Percentiles rank a stretch among this genome's conserved stretches.
phyloP scores from a whole-genome alignment of 2,888 invertebrate genomes.

The Cheilosia variabilis region DNA sequence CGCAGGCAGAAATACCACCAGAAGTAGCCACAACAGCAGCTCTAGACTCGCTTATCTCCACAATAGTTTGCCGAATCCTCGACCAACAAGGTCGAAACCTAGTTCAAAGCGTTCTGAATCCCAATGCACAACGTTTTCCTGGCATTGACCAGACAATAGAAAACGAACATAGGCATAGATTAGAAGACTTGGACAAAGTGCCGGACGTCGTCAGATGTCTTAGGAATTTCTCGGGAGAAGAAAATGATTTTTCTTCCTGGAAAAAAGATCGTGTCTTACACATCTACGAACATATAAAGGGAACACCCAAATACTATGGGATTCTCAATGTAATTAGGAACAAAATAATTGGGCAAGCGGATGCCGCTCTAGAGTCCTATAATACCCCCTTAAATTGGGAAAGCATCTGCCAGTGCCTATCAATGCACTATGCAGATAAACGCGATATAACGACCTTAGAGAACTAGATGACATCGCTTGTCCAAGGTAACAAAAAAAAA shows the following conservation, averaged over 20 bases:
- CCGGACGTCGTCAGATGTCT: slow-evolving; percentile 47
- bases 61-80: no score
- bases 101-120: background rate
- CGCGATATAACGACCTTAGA: slow-evolving; percentile 57
- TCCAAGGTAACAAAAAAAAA: slow-evolving; percentile 38
- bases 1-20: no score
- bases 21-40: no score
- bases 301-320: slow-evolving; percentile 60
- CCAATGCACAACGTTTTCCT: background rate
- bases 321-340: slow-evolving; percentile 58
- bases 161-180: background rate
- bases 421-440: slow-evolving; percentile 60
- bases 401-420: slow-evolving; percentile 45
- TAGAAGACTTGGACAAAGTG: slow-evolving; percentile 38
- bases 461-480: slow-evolving; percentile 58
- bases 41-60: no score
- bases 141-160: no score
- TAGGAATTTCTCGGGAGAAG: slow-evolving; percentile 36
- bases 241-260: slow-evolving; percentile 42
- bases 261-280: slow-evolving; percentile 49
- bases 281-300: slow-evolving; percentile 43
- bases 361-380: slow-evolving; percentile 62
- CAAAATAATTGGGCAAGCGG: slow-evolving; percentile 62
- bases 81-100: background rate
- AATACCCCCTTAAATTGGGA: slow-evolving; percentile 54